Conservation (phyloP, 2,888 invertebrate genomes). For the Polyommatus icarus region DNA sequence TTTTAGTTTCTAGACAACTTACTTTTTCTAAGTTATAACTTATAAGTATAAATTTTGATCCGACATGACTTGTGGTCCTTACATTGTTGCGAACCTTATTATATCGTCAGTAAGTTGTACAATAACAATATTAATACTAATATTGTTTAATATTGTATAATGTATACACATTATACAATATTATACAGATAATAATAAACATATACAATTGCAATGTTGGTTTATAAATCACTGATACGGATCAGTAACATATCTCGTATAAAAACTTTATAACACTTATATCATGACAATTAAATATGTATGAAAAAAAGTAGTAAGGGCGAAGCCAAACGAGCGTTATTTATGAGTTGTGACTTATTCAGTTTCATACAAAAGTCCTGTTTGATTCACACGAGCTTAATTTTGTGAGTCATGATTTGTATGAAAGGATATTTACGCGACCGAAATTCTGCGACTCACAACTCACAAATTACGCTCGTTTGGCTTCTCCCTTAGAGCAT, state of each 20-base stretch:
- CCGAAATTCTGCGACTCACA: too few relatives aligned
- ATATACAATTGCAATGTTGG: not conserved
- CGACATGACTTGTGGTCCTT: not conserved
- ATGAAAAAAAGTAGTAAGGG: too few relatives aligned
- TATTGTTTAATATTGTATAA: too few relatives aligned
- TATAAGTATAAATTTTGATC: not conserved
- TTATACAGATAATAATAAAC: not conserved
- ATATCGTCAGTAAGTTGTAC: not conserved
- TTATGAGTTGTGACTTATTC: too few relatives aligned
- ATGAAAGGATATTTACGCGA: too few relatives aligned
- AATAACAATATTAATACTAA: not conserved
- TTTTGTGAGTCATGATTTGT: too few relatives aligned
- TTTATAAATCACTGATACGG: not conserved
- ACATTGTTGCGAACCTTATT: not conserved
- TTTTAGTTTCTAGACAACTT: too few relatives aligned
- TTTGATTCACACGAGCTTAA: too few relatives aligned
- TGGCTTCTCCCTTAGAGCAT: too few relatives aligned
- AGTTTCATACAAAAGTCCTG: too few relatives aligned
- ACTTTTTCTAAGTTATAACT: not conserved
- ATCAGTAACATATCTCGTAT: not conserved
- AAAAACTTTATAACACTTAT: not conserved
- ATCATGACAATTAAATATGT: not conserved
- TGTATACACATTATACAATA: not conserved
- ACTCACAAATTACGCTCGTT: too few relatives aligned
- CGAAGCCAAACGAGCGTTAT: too few relatives aligned